Evolutionary conservation across 64 coral and sea anemone genomes (phyloP).

Genomic region (Montipora sp.): DNA sequence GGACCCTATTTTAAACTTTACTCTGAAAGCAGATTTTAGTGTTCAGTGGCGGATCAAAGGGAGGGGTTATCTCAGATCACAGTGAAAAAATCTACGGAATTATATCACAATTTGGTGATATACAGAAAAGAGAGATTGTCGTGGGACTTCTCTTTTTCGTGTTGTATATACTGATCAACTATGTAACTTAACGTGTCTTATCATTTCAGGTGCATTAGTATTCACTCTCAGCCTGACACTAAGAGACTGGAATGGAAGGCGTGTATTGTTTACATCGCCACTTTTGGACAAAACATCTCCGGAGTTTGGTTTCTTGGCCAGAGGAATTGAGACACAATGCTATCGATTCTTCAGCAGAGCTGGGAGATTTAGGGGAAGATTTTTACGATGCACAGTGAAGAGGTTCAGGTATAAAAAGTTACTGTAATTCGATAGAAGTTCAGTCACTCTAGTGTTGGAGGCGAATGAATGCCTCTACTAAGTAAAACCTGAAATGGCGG

Average conservation of each 20-base stretch:
- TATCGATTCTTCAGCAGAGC: neutral
- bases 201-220: neutral
- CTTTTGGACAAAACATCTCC: neutral
- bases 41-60: no score
- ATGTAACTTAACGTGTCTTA: neutral
- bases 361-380: neutral
- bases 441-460: neutral
- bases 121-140: no score
- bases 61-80: no score
- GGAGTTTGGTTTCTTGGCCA: conserved; percentile 19
- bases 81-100: no score
- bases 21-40: no score
- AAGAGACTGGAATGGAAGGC: neutral
- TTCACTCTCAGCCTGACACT: neutral
- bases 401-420: neutral
- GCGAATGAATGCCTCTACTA: neutral
- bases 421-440: neutral
- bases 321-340: conserved; percentile 2
- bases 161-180: neutral
- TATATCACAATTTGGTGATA: no score
- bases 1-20: no score
- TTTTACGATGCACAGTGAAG: neutral
- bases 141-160: neutral
- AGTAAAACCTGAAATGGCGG: neutral
- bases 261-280: neutral